Evolutionary conservation across 2,888 invertebrate species (phyloP).

Genomic region (Eulithis testata): DNA sequence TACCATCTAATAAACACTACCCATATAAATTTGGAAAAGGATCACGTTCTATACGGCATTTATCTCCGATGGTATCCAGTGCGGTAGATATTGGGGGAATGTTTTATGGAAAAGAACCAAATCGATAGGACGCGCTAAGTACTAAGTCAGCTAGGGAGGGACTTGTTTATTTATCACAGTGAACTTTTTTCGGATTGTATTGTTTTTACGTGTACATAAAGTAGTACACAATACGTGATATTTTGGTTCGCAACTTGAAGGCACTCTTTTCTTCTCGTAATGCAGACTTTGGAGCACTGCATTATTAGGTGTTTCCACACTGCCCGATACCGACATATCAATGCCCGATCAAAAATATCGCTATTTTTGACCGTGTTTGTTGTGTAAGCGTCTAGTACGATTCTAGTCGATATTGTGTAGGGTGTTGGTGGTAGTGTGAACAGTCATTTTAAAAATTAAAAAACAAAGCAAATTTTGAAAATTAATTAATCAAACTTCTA

Average conservation of each 20-base stretch:
- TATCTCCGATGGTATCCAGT: conserved; percentile 41
- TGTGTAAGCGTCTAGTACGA: too few species aligned
- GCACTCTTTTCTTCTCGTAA: too few species aligned
- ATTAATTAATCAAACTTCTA: conserved; percentile 22
- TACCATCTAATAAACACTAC: conserved; percentile 45
- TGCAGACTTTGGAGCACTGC: too few species aligned
- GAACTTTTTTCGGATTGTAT: conserved; percentile 2
- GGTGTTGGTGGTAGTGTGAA: too few species aligned
- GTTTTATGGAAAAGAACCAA: conserved; percentile 43
- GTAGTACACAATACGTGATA: neutral
- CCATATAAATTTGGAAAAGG: conserved; percentile 49
- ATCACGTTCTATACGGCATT: conserved; percentile 48
- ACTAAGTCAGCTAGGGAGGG: conserved; percentile 8
- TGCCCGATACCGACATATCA: too few species aligned
- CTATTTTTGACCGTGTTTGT: too few species aligned
- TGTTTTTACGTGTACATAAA: neutral
- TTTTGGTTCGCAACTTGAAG: neutral
- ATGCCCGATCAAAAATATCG: too few species aligned
- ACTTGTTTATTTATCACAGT: conserved; percentile 13
- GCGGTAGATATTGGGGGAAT: conserved; percentile 44
- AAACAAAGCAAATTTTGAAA: conserved; percentile 4
- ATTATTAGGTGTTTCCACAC: too few species aligned
- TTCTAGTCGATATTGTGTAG: too few species aligned
- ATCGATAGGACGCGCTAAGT: conserved; percentile 39
- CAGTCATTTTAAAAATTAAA: neutral